These are phyloP conservation scores for Gambusia yucatana DNA, from an alignment of 2,797 vertebrate genomes.

Conservation along the genomic window DNA sequence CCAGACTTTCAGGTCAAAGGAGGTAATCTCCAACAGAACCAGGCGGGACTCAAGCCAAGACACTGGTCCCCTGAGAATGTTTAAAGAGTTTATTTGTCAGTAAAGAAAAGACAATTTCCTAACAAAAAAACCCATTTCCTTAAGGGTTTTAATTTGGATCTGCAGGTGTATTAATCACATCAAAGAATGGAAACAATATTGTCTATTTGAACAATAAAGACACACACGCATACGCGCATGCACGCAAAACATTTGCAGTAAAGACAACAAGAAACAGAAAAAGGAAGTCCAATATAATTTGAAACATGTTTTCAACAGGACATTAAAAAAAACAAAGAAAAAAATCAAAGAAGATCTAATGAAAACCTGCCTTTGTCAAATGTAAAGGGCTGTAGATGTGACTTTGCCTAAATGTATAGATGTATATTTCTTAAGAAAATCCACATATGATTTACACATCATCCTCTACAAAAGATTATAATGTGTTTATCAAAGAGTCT, in stretches of 20 bases:
- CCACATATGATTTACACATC: background rate
- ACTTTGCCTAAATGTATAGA: background rate
- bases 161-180: slow-evolving; percentile 29
- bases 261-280: background rate
- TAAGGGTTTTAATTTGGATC: slow-evolving; percentile 10
- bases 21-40: slow-evolving; percentile 34
- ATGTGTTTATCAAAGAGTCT: background rate
- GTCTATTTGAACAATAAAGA: slow-evolving; percentile 1
- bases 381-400: background rate
- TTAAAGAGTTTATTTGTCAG: slow-evolving; percentile 31
- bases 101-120: slow-evolving; percentile 4
- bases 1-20: slow-evolving; percentile 45
- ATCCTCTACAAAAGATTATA: background rate
- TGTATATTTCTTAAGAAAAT: slow-evolving; percentile 19
- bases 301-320: slow-evolving; percentile 20
- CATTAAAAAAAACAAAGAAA: background rate
- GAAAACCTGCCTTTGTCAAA: background rate
- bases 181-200: slow-evolving; percentile 3
- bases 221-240: no score
- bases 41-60: slow-evolving; percentile 35
- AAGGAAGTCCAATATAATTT: slow-evolving; percentile 13
- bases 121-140: slow-evolving; percentile 6
- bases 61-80: slow-evolving; percentile 7
- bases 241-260: slow-evolving; percentile 1
- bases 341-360: background rate